These are phyloP conservation scores for Myotis findleyi DNA, from an alignment of 2,797 vertebrate species.

Conservation along the genomic window DNA sequence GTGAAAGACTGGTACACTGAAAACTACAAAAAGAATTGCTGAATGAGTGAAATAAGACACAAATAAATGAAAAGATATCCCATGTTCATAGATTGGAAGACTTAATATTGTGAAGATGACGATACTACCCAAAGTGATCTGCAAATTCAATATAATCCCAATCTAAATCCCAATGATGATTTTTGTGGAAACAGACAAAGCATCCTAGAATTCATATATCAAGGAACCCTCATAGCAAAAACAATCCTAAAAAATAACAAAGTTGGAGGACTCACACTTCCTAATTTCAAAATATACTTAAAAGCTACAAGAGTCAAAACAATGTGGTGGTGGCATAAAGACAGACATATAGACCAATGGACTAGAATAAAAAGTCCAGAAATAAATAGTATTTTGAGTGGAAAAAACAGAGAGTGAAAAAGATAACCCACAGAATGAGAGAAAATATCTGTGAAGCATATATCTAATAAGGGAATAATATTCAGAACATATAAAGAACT, in stretches of 20 bases:
- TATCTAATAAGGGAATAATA: not conserved
- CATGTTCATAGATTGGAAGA: not conserved
- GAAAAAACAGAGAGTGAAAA: not conserved
- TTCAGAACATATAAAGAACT: not conserved
- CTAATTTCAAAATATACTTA: not conserved
- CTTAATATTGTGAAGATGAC: not conserved
- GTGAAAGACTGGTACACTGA: not conserved
- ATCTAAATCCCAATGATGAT: not conserved
- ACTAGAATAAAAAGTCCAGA: not conserved
- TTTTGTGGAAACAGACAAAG: not conserved
- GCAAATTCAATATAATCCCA: not conserved
- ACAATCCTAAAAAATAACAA: slow-evolving; percentile 16
- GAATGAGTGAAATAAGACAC: not conserved
- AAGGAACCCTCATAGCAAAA: not conserved
- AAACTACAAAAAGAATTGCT: not conserved
- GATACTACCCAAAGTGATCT: not conserved
- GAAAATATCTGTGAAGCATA: not conserved
- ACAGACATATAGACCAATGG: not conserved
- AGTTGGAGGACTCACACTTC: not conserved
- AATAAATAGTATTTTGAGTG: slow-evolving; percentile 4
- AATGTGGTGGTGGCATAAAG: not conserved
- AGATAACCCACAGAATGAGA: not conserved
- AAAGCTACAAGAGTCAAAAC: not conserved
- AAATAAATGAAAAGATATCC: not conserved
- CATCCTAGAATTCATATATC: not conserved